These are phyloP conservation scores for Forbesichthys agassizii DNA, from an alignment of 2,113 vertebrate genomes.

Conservation along the genomic window DNA sequence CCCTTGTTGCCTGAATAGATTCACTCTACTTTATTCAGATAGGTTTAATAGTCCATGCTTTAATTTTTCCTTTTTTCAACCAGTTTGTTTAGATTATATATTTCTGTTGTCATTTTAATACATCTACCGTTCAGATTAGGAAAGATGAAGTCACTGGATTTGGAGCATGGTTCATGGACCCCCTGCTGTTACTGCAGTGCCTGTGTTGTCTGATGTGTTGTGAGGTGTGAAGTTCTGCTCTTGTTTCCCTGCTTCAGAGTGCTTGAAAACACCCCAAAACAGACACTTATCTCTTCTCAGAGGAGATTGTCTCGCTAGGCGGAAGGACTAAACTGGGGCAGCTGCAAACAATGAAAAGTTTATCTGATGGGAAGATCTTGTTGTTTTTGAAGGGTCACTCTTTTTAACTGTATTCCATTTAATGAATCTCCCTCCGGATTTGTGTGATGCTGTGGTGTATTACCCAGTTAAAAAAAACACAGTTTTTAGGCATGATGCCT, in stretches of 20 bases:
- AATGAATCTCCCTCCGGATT: too few species aligned
- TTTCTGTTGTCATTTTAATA: not conserved
- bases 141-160: too few species aligned
- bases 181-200: not conserved
- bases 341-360: conserved; percentile 31
- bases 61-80: not conserved
- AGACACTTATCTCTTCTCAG: conserved; percentile 31
- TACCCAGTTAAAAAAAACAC: too few species aligned
- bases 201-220: not conserved
- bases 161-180: too few species aligned
- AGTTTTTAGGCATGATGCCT: too few species aligned
- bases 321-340: conserved; percentile 47
- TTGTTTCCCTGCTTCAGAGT: conserved; percentile 13
- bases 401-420: too few species aligned
- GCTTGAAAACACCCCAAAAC: conserved; percentile 43
- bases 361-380: not conserved
- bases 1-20: too few species aligned
- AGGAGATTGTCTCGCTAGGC: conserved; percentile 20
- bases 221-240: conserved; percentile 1
- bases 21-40: too few species aligned
- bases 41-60: too few species aligned
- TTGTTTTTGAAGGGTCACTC: too few species aligned
- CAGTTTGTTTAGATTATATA: not conserved
- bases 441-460: too few species aligned
- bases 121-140: not conserved